Percentiles rank a stretch among this genome's conserved stretches.
phyloP scores from a whole-genome alignment of 2,888 invertebrate genomes.

The Tupiocoris notatus region DNA sequence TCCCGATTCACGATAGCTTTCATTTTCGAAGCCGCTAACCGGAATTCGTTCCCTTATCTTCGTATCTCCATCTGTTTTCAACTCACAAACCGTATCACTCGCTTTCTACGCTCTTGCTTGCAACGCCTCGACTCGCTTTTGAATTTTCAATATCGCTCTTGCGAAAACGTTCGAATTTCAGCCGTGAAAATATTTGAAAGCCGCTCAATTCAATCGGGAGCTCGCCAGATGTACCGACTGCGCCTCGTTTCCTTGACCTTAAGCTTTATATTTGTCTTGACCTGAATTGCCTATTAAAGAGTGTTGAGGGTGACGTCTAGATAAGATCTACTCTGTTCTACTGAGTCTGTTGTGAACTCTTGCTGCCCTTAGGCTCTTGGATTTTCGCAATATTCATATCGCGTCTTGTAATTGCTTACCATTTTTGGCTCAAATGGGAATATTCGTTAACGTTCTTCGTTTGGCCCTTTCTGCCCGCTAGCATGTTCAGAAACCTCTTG shows the following conservation, averaged over 20 bases:
- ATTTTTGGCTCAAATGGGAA: not conserved
- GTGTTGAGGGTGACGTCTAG: slow-evolving; percentile 16
- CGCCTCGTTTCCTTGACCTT: slow-evolving; percentile 19
- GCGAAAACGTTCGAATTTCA: not conserved
- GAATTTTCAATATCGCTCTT: not conserved
- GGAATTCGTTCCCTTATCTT: not conserved
- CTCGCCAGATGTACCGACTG: not conserved
- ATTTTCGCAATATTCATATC: not conserved
- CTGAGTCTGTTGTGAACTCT: not conserved
- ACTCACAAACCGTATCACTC: not conserved
- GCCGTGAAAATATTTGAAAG: not conserved
- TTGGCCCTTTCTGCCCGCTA: not conserved
- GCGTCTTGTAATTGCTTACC: not conserved
- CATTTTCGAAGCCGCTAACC: not conserved
- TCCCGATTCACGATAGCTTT: no score
- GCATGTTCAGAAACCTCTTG: not conserved
- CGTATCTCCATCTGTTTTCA: not conserved
- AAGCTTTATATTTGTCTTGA: slow-evolving; percentile 14
- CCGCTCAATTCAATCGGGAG: not conserved
- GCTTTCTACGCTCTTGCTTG: no score
- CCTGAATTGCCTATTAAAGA: slow-evolving; percentile 20
- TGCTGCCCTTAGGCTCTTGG: not conserved
- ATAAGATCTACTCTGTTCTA: slow-evolving; percentile 1
- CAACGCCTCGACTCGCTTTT: not conserved
- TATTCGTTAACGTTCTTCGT: not conserved